These are phyloP conservation scores for Calcarius lapponicus DNA, from an alignment of 2,797 vertebrate genomes.

Conservation along the genomic window DNA sequence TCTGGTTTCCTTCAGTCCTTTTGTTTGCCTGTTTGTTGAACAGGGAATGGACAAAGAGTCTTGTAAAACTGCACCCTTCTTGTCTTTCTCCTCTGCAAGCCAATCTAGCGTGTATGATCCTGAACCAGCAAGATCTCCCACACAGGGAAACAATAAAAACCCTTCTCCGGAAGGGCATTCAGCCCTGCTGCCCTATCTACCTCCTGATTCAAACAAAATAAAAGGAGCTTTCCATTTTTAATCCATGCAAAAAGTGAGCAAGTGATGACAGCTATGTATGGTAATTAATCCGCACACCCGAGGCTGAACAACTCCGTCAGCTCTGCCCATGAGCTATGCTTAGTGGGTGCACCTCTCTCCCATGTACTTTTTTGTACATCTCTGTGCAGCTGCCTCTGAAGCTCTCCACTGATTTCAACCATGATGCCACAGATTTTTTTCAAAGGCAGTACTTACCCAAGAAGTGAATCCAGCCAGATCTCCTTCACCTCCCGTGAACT, in stretches of 20 bases:
- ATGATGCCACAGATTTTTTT: accelerated
- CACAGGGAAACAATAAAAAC: not conserved
- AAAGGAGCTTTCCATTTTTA: constrained; percentile 7
- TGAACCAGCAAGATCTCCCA: not conserved
- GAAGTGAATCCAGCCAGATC: constrained; percentile 81
- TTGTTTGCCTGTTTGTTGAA: constrained; percentile 76
- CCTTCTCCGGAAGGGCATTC: not conserved
- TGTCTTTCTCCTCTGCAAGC: not conserved
- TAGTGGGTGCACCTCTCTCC: not conserved
- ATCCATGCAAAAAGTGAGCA: not conserved
- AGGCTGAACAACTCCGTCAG: not conserved
- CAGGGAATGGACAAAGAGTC: not conserved
- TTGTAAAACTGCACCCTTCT: not conserved
- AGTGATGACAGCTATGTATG: not conserved
- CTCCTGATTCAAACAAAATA: not conserved
- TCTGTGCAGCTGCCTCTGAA: not conserved
- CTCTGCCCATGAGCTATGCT: not conserved
- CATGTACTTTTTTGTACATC: not conserved
- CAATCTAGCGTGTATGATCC: not conserved
- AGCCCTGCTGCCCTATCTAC: not conserved
- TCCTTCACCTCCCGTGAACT: constrained; percentile 83
- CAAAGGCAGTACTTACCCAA: constrained; percentile 79
- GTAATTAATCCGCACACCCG: not conserved
- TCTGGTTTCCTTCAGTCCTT: constrained; percentile 52
- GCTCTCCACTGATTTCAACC: not conserved